Base-by-base conservation (phyloP, 2,797 vertebrate genomes). In the Tinamus major region DNA sequence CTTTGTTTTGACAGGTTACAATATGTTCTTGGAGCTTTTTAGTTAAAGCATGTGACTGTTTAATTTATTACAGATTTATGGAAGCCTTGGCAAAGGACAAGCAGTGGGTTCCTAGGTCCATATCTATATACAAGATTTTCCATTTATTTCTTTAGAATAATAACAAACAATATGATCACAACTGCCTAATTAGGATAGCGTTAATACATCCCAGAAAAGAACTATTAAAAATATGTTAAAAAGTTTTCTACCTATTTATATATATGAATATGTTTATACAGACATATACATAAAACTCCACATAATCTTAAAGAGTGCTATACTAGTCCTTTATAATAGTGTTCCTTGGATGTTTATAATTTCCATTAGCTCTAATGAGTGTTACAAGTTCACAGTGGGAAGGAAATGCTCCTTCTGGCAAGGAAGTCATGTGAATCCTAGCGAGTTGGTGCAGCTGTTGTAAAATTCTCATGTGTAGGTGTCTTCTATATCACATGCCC, bases 1-100 rank as follows among this genome's bases (percentile, higher is more conserved):
- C 68, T 93, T 92, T 58, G 69, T 87, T 96, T 94, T 96, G 93
- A 90, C 91, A 88, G 75, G 33, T 74, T 79, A 68, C 69, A 49
- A 39, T 69, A 72, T 53, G 62, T 26, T 86, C n/a, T 79, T 89
- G 72, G n/a, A 56, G 53, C 51, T 82, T 89, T 89, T 93, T 83
- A 85, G 56, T 90, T 81, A 14, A 79, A 72, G 35, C 29, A 2
- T 69, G 4, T 41, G 59, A 39, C 53, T 37, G 37, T 96, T 83
- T 41, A 77, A 88, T 94, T 44, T 75, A 29, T 44, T 62, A 39
- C 0, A 4, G 59, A 33, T 76, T 87, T 76, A 10, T 46, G 63
- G 51, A 81, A 79, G 69, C 89, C 59, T 92, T 89, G 67, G 63
- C 67, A 77, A 79, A 93, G 42, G 81, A 74, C 79, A 67, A 23